Conservation (phyloP, 1,140 invertebrate species). For the Aplysia californica region DNA sequence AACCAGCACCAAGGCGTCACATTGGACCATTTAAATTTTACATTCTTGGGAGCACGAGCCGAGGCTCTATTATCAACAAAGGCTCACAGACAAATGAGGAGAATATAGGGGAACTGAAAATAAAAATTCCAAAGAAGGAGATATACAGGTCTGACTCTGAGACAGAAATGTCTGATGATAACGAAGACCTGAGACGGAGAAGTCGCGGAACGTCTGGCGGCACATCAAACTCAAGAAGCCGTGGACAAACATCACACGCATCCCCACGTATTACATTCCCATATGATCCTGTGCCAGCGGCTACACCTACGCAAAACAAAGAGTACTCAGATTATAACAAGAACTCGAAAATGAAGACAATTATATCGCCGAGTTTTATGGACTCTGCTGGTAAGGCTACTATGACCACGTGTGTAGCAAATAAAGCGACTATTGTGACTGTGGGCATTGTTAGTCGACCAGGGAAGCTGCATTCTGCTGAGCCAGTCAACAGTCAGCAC, state of each 20-base stretch:
- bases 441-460: conserved; percentile 53
- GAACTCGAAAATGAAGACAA: conserved; percentile 33
- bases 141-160: conserved; percentile 19
- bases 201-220: no score
- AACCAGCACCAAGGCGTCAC: conserved; percentile 1
- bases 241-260: background rate
- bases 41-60: conserved; percentile 19
- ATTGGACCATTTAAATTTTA: conserved; percentile 26
- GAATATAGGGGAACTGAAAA: conserved; percentile 24
- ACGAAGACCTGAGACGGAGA: background rate
- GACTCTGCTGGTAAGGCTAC: conserved; percentile 53
- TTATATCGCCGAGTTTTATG: conserved; percentile 54
- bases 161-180: conserved; percentile 14
- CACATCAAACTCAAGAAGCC: background rate
- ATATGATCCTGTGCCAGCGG: conserved; percentile 24
- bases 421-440: conserved; percentile 54
- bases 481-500: conserved; percentile 3
- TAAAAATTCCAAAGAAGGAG: conserved; percentile 26
- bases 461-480: background rate
- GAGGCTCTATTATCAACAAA: conserved; percentile 22
- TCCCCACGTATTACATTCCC: conserved; percentile 28
- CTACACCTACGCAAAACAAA: no score
- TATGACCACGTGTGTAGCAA: conserved; percentile 52
- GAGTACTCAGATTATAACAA: conserved; percentile 13
- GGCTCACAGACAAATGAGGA: conserved; percentile 25